These are phyloP conservation scores for Buphagus erythrorhynchus DNA, from an alignment of 2,797 vertebrate species.

Conservation along the genomic window DNA sequence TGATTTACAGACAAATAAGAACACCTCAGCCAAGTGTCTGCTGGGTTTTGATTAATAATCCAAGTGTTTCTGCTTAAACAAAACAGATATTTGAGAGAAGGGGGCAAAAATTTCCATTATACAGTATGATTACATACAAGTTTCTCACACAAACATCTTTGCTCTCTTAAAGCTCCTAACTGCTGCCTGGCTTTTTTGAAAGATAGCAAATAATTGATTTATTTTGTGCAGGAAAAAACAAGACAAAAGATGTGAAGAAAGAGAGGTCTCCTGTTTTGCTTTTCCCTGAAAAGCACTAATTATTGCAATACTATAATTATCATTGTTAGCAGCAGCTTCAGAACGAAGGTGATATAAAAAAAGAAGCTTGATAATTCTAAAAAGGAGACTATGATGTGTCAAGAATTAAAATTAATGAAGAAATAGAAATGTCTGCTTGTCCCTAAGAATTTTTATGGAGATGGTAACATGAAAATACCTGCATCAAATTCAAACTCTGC, in stretches of 20 bases:
- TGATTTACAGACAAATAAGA: neutral
- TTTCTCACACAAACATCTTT: neutral
- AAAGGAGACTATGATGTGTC: neutral
- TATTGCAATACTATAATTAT: neutral
- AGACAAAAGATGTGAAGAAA: neutral
- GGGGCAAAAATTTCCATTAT: neutral
- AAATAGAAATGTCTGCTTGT: neutral
- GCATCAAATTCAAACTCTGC: conserved; percentile 98
- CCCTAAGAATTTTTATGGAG: neutral
- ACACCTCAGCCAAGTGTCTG: neutral
- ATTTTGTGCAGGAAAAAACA: neutral
- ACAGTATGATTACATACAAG: neutral
- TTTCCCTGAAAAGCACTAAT: neutral
- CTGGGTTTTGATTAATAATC: neutral
- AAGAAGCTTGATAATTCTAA: neutral
- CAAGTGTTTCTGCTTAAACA: neutral
- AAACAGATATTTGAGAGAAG: neutral
- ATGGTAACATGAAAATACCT: conserved; percentile 76
- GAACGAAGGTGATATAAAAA: neutral
- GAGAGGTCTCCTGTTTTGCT: neutral
- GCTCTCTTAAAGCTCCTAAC: neutral
- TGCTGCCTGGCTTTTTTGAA: neutral
- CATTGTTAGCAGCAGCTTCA: neutral
- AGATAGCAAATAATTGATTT: neutral
- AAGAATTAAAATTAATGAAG: neutral